Conservation (phyloP, 1,140 invertebrate genomes). For the Episyrphus balteatus region DNA sequence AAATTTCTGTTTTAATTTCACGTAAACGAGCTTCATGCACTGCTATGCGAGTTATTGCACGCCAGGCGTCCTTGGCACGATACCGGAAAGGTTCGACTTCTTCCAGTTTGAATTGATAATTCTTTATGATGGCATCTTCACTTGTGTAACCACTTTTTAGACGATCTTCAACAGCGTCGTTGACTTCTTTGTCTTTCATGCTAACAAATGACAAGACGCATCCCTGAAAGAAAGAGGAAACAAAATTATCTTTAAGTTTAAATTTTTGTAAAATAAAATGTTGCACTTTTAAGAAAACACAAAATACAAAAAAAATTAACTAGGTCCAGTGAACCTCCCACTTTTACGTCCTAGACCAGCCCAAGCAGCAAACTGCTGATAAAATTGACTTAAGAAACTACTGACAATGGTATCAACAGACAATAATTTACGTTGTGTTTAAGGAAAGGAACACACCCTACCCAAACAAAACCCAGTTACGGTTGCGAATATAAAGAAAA, state of each 20-base stretch:
- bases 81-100: slow-evolving; percentile 95
- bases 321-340: too few relatives aligned
- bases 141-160: slow-evolving; percentile 48
- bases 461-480: too few relatives aligned
- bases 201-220: slow-evolving; percentile 90
- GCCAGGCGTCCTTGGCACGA: slow-evolving; percentile 86
- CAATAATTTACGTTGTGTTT: too few relatives aligned
- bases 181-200: slow-evolving; percentile 61
- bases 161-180: slow-evolving; percentile 67
- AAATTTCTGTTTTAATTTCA: slow-evolving; percentile 90
- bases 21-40: slow-evolving; percentile 86
- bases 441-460: too few relatives aligned
- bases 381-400: too few relatives aligned
- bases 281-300: too few relatives aligned
- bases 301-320: too few relatives aligned
- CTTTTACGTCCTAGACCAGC: too few relatives aligned
- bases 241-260: slow-evolving; percentile 12
- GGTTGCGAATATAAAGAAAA: too few relatives aligned
- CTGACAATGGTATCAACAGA: too few relatives aligned
- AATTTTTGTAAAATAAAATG: too few relatives aligned
- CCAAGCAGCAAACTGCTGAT: too few relatives aligned
- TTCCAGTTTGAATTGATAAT: slow-evolving; percentile 88
- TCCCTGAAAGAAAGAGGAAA: slow-evolving; percentile 49
- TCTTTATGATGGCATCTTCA: slow-evolving; percentile 40
- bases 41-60: slow-evolving; percentile 82